phyloP scores from a whole-genome alignment of 2,888 invertebrate species.

The Acrobasis suavella region DNA sequence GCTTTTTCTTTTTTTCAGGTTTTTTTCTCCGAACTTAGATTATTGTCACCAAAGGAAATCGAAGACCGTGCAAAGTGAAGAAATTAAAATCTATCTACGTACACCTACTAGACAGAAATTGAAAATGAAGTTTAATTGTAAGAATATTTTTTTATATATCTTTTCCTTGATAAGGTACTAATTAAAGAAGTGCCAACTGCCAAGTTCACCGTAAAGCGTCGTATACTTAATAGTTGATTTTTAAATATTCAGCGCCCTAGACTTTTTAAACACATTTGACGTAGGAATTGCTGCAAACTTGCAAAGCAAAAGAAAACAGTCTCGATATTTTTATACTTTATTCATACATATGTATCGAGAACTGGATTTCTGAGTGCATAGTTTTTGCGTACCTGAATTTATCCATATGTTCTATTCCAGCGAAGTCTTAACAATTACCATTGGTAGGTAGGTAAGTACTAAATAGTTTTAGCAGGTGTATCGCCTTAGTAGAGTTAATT shows the following conservation, averaged over 20 bases:
- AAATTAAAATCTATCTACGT: too few relatives aligned
- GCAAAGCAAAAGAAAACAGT: neutral
- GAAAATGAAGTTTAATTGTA: too few relatives aligned
- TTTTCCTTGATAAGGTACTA: too few relatives aligned
- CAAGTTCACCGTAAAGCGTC: neutral
- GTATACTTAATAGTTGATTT: neutral
- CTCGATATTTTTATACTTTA: constrained; percentile 1
- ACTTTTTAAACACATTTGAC: constrained; percentile 5
- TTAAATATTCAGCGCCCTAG: neutral
- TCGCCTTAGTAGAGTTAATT: constrained; percentile 64
- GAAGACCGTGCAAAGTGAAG: too few relatives aligned
- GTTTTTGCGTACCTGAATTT: constrained; percentile 17
- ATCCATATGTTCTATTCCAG: constrained; percentile 30
- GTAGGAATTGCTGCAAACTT: neutral
- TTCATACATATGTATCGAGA: constrained; percentile 15
- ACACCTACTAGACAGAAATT: too few relatives aligned
- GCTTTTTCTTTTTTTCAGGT: too few relatives aligned
- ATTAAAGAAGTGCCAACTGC: too few relatives aligned
- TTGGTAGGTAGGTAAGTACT: constrained; percentile 58
- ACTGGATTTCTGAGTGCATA: constrained; percentile 8
- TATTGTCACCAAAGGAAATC: too few relatives aligned
- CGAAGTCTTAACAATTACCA: constrained; percentile 60
- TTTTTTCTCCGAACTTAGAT: too few relatives aligned
- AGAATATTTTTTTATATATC: too few relatives aligned
- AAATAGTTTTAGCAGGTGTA: constrained; percentile 69